Conservation (phyloP, 2,797 vertebrate genomes). For the Cottoperca gobio region DNA sequence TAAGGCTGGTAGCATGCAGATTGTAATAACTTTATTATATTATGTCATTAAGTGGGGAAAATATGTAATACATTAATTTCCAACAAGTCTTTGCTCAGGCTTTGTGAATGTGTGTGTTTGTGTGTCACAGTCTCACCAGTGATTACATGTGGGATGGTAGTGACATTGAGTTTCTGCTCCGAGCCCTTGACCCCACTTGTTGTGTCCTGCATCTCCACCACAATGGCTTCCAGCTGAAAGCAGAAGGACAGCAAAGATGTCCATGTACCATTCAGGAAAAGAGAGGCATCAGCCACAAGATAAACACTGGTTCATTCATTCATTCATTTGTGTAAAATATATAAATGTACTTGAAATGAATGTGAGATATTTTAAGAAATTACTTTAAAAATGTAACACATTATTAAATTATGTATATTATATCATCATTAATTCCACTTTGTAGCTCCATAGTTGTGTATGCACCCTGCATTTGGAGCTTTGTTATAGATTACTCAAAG, state of each 20-base stretch:
- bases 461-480: too few species aligned
- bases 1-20: neutral
- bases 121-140: constrained; percentile 82
- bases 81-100: neutral
- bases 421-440: too few species aligned
- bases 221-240: constrained; percentile 86
- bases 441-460: too few species aligned
- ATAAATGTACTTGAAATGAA: too few species aligned
- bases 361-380: too few species aligned
- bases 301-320: too few species aligned
- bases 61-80: neutral
- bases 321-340: too few species aligned
- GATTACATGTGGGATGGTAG: constrained; percentile 90
- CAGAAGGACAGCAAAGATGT: neutral
- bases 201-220: constrained; percentile 94
- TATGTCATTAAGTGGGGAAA: neutral
- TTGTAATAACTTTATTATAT: neutral
- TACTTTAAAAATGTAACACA: too few species aligned
- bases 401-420: too few species aligned
- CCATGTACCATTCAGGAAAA: neutral
- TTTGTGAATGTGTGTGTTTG: neutral
- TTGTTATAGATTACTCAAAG: too few species aligned
- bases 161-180: constrained; percentile 88
- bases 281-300: neutral
- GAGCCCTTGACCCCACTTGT: constrained; percentile 88